These are phyloP conservation scores for Machimus rusticus DNA, from an alignment of 2,888 invertebrate species.

Conservation along the genomic window DNA sequence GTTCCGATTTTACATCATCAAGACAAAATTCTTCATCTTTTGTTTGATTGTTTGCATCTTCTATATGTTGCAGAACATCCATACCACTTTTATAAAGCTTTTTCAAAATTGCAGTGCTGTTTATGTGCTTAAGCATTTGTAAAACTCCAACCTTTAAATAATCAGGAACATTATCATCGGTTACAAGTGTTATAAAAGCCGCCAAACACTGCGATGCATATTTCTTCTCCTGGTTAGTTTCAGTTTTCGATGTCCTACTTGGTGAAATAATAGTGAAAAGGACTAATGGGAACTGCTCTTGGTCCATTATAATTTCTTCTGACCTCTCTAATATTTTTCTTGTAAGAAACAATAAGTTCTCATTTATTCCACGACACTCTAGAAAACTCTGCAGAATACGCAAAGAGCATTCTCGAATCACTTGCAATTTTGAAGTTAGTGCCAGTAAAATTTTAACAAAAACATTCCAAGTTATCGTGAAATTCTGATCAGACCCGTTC, in stretches of 20 bases:
- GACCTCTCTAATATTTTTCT: conserved; percentile 58
- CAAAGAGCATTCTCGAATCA: conserved; percentile 68
- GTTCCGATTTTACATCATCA: conserved; percentile 65
- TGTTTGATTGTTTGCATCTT: neutral
- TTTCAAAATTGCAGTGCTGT: conserved; percentile 63
- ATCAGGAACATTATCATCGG: conserved; percentile 62
- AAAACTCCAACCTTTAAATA: conserved; percentile 65
- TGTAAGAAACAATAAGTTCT: conserved; percentile 37
- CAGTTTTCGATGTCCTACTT: conserved; percentile 57
- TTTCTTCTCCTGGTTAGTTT: neutral
- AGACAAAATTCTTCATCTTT: conserved; percentile 49
- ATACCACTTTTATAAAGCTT: conserved; percentile 57
- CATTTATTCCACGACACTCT: neutral
- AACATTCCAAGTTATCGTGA: conserved; percentile 49
- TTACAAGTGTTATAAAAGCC: conserved; percentile 54
- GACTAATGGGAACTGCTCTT: conserved; percentile 71
- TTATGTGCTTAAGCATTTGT: conserved; percentile 63
- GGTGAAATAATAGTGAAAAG: conserved; percentile 70
- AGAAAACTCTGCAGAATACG: conserved; percentile 64
- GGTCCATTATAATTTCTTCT: conserved; percentile 72
- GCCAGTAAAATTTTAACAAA: conserved; percentile 63
- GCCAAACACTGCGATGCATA: conserved; percentile 56
- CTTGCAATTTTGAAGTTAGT: conserved; percentile 66
- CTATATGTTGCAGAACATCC: conserved; percentile 52
- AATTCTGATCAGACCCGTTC: conserved; percentile 45